A percentile compares a stretch with the other conserved stretches of the same genome.
These are phyloP conservation scores for Gyps fulvus DNA, from an alignment of 2,113 vertebrate genomes.

Conservation along the genomic window DNA sequence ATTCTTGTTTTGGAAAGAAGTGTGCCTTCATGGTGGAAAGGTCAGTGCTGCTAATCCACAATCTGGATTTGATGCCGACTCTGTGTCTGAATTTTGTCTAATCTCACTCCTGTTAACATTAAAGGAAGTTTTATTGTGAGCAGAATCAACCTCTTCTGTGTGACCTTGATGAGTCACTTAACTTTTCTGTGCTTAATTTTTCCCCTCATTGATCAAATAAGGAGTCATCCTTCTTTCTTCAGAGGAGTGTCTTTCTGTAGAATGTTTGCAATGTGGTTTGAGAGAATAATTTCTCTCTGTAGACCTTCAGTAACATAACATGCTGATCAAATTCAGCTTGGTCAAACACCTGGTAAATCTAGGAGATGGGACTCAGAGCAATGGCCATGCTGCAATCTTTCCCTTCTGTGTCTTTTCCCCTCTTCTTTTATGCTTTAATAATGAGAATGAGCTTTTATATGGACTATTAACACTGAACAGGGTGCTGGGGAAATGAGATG, in stretches of 20 bases:
- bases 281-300: neutral
- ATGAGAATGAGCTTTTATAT: neutral
- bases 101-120: neutral
- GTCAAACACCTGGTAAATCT: neutral
- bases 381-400: neutral
- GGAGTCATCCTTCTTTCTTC: neutral
- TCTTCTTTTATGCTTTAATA: slow-evolving; percentile 12
- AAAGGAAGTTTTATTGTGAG: neutral
- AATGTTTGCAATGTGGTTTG: neutral
- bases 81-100: neutral
- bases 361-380: neutral
- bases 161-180: slow-evolving; percentile 28
- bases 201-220: neutral
- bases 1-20: neutral
- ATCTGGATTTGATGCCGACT: neutral
- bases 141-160: neutral
- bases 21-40: neutral
- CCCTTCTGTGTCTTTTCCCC: neutral
- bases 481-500: neutral
- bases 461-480: neutral
- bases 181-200: neutral
- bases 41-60: neutral
- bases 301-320: neutral
- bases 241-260: neutral
- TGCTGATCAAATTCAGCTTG: neutral